Conservation (phyloP, 2,888 invertebrate species). For the Scaptomyza tumidula region DNA sequence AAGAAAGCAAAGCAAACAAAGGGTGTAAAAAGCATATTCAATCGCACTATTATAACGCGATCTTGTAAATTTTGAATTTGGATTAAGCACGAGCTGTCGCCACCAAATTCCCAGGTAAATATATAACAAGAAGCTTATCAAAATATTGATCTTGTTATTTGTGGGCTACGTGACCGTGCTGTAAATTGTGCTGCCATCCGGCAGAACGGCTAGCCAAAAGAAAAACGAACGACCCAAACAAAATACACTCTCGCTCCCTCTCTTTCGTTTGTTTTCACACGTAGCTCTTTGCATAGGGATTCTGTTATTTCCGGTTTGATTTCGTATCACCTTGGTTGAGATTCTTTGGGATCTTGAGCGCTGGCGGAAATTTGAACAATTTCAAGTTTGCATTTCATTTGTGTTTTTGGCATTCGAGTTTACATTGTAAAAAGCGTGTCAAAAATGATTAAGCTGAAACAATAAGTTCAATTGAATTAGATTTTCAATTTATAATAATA, state of each 20-base stretch:
- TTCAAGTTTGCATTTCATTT: not conserved
- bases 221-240: conserved; percentile 4
- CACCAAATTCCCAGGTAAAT: conserved; percentile 51
- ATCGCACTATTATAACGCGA: conserved; percentile 7
- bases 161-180: conserved; percentile 37
- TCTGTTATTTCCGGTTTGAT: conserved; percentile 48
- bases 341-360: conserved; percentile 22
- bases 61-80: conserved; percentile 23
- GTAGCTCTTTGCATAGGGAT: conserved; percentile 21
- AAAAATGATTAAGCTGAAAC: not conserved
- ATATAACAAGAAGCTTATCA: conserved; percentile 35
- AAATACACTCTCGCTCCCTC: conserved; percentile 3
- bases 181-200: conserved; percentile 29
- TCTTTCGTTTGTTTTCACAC: conserved; percentile 7
- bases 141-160: conserved; percentile 42
- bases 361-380: conserved; percentile 29
- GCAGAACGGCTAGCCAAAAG: conserved; percentile 24
- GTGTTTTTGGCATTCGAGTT: conserved; percentile 26
- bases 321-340: conserved; percentile 36
- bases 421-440: not conserved
- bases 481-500: too few relatives aligned
- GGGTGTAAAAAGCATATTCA: not conserved
- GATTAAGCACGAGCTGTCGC: conserved; percentile 43
- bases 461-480: too few relatives aligned
- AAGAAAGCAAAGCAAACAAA: conserved; percentile 9